Percentiles rank a stretch among this genome's conserved stretches.
Evolutionary conservation across 2,113 vertebrate species (phyloP).

Genomic region (Oreochromis aureus): DNA sequence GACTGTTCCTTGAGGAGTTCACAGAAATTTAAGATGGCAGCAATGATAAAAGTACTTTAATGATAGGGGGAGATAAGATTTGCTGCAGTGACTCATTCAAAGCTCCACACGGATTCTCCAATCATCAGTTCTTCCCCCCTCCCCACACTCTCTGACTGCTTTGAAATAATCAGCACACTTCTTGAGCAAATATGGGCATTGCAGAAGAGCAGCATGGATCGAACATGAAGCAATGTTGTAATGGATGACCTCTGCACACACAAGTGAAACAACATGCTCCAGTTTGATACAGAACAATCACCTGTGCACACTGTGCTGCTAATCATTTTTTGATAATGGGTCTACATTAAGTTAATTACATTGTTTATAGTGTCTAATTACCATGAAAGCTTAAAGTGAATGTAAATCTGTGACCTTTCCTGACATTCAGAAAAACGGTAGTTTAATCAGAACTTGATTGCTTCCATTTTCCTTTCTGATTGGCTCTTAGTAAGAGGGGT

Average conservation of each 20-base stretch:
- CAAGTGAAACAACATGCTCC: not conserved
- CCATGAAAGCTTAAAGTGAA: not conserved
- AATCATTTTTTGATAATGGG: not conserved
- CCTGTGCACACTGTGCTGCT: not conserved
- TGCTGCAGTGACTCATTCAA: conserved; percentile 64
- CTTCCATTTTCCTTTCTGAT: not conserved
- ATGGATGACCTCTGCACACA: conserved; percentile 53
- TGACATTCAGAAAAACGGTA: not conserved
- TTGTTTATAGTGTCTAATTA: not conserved
- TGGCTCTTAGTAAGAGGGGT: not conserved
- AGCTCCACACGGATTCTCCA: conserved; percentile 29
- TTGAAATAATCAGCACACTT: conserved; percentile 59
- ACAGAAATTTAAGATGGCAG: conserved; percentile 64
- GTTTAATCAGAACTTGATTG: not conserved
- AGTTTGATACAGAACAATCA: not conserved
- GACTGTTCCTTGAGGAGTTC: conserved; percentile 63
- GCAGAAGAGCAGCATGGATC: conserved; percentile 42
- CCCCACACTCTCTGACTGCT: not conserved
- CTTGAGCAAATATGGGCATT: conserved; percentile 65
- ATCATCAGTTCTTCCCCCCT: not conserved
- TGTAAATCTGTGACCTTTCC: not conserved
- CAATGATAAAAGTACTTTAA: conserved; percentile 71
- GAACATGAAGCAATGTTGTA: conserved; percentile 51
- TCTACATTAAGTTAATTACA: conserved; percentile 26
- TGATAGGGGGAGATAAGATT: conserved; percentile 76